These are phyloP conservation scores for Helicoverpa zea DNA, from an alignment of 1,140 invertebrate genomes.

Conservation along the genomic window DNA sequence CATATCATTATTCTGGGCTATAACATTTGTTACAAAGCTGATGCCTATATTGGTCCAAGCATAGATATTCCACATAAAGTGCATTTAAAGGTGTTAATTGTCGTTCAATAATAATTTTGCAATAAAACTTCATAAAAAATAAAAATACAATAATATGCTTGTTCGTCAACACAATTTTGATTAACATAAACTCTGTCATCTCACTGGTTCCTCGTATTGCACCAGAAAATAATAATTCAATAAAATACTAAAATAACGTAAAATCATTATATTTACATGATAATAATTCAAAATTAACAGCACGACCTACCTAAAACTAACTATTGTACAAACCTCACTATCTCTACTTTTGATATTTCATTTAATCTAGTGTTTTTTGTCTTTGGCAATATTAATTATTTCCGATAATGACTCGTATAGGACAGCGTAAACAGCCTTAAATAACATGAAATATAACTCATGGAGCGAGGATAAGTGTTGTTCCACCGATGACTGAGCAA, in stretches of 20 bases:
- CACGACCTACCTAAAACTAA: slow-evolving; percentile 58
- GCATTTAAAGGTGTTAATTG: neutral
- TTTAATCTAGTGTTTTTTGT: slow-evolving; percentile 69
- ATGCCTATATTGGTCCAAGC: neutral
- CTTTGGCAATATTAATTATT: slow-evolving; percentile 77
- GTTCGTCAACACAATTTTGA: slow-evolving; percentile 25
- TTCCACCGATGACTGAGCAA: slow-evolving; percentile 5
- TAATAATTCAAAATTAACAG: slow-evolving; percentile 52
- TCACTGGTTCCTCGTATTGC: slow-evolving; percentile 40
- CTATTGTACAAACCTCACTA: slow-evolving; percentile 75
- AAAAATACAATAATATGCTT: neutral
- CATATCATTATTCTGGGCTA: neutral
- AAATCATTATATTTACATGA: slow-evolving; percentile 48
- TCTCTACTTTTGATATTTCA: slow-evolving; percentile 58
- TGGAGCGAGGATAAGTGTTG: slow-evolving; percentile 19
- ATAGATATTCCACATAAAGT: slow-evolving; percentile 13
- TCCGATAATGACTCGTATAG: slow-evolving; percentile 46
- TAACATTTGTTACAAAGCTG: neutral
- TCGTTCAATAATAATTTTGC: neutral
- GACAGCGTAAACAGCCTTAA: slow-evolving; percentile 51
- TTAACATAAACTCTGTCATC: slow-evolving; percentile 8
- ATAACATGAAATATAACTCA: slow-evolving; percentile 41
- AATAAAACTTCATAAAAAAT: neutral
- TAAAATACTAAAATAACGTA: slow-evolving; percentile 44
- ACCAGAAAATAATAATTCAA: slow-evolving; percentile 27